Evolutionary conservation across 2,888 invertebrate genomes (phyloP).

Genomic region (Hirtodrosophila trivittata): DNA sequence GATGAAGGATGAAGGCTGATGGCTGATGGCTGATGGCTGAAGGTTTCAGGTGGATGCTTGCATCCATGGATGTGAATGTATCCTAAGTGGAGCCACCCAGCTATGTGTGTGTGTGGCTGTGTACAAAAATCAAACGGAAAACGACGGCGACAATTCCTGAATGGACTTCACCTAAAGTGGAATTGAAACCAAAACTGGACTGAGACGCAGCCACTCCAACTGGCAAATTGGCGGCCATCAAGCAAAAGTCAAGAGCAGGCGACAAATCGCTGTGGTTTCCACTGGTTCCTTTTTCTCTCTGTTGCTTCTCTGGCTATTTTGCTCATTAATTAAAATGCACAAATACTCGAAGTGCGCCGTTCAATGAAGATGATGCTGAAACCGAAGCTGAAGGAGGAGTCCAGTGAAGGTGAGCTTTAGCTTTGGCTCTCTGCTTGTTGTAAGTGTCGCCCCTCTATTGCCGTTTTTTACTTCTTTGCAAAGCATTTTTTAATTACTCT

Average conservation of each 20-base stretch:
- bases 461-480: conserved; percentile 6
- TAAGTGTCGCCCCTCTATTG: not conserved
- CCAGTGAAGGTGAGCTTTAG: not conserved
- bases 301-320: not conserved
- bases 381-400: conserved; percentile 8
- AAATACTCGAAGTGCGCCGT: conserved; percentile 46
- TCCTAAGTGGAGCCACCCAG: too few relatives aligned
- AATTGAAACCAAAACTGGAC: conserved; percentile 10
- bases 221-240: conserved; percentile 19
- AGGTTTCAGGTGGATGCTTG: conserved; percentile 17
- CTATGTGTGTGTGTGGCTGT: conserved; percentile 11
- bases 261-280: not conserved
- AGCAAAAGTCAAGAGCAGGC: conserved; percentile 8
- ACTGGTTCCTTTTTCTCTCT: not conserved
- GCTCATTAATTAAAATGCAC: conserved; percentile 68
- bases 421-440: not conserved
- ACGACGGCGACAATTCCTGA: conserved; percentile 30
- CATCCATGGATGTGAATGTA: not conserved
- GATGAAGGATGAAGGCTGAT: too few relatives aligned
- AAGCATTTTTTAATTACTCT: conserved; percentile 46
- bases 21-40: conserved; percentile 23
- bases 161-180: conserved; percentile 18
- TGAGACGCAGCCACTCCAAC: conserved; percentile 19
- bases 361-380: conserved; percentile 24
- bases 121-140: conserved; percentile 27